phyloP scores from a whole-genome alignment of 2,113 vertebrate species.

The Callocephalon fimbriatum region DNA sequence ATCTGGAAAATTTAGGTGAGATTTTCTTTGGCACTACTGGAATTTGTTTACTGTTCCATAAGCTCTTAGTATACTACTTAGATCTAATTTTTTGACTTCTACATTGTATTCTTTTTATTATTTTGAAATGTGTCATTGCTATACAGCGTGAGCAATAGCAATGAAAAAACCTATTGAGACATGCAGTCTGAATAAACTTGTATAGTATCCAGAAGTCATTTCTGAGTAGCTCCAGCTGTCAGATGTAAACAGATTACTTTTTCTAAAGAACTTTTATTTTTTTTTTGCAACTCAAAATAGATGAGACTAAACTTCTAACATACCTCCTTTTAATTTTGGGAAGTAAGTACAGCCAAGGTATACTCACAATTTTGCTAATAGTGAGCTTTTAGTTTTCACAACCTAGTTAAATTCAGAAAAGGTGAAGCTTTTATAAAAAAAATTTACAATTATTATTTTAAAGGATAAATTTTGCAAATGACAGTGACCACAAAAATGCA shows the following conservation, averaged over 20 bases:
- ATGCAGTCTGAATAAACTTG: slow-evolving; percentile 1
- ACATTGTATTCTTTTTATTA: background rate
- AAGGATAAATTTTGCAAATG: background rate
- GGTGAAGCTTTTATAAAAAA: background rate
- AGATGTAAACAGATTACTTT: background rate
- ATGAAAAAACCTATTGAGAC: background rate
- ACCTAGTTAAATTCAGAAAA: background rate
- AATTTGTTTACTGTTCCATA: background rate
- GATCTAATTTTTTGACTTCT: background rate
- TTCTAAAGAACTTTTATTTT: background rate
- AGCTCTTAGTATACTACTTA: background rate
- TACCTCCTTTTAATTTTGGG: background rate
- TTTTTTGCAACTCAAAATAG: background rate
- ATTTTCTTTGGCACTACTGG: background rate
- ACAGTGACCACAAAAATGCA: background rate
- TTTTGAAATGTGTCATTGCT: background rate
- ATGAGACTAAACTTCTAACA: background rate
- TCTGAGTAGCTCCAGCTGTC: slow-evolving; percentile 11
- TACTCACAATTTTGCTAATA: background rate
- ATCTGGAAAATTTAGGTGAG: background rate
- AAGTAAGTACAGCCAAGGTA: background rate
- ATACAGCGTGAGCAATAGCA: background rate
- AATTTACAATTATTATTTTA: background rate
- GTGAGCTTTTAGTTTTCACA: background rate
- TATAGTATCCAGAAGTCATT: background rate